Evolutionary conservation across 2,113 vertebrate species (phyloP), one percentile per base, ranked within the genome.

Genomic region (Ornithorhynchus anatinus): DNA sequence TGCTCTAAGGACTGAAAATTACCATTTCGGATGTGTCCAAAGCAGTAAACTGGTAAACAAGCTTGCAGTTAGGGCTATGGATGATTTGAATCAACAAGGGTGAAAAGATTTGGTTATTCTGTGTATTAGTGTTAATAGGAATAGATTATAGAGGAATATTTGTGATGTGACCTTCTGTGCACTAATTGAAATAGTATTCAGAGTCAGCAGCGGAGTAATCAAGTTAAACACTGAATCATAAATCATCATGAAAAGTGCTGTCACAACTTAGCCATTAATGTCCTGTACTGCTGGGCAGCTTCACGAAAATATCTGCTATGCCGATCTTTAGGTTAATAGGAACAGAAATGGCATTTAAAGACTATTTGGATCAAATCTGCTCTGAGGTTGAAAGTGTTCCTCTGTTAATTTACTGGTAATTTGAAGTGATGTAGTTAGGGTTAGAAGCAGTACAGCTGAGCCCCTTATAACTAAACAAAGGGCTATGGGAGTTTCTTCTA

Each of bases 261-360:
- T 99, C 98, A 99, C 96, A 96, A 96, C 92, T 93, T 93, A 95
- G 89, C 95, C 94, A 95, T 97, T 97, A 97, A 96, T 95, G 95
- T 92, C 94, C 94, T 95, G 95, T 95, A 96, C 95, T 93, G 94
- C 95, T 93, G 94, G 92, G 94, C 94, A 97, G 96, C 95, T 95
- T 96, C 92, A 91, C 94, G 92, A 96, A 98, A 98, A 97, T 97
- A 96, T 97, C 96, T 96, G 96, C 95, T 96, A 94, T 92, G 94
- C 94, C 93, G 96, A 97, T 97, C 97, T 95, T 93, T 96, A 97
- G 97, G 97, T 99, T 99, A 99, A 99, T 99, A 98, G 96, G 97
- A 98, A 99, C 97, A 99, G 97, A 99, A 99, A 99, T 99, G 97
- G 98, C 97, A 99, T 99, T 99, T 99, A 98, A 97, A 98, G 94